A percentile compares a stretch with the other conserved stretches of the same genome.
phyloP scores from a whole-genome alignment of 2,113 vertebrate species.

The Mesembrinibis cayennensis region DNA sequence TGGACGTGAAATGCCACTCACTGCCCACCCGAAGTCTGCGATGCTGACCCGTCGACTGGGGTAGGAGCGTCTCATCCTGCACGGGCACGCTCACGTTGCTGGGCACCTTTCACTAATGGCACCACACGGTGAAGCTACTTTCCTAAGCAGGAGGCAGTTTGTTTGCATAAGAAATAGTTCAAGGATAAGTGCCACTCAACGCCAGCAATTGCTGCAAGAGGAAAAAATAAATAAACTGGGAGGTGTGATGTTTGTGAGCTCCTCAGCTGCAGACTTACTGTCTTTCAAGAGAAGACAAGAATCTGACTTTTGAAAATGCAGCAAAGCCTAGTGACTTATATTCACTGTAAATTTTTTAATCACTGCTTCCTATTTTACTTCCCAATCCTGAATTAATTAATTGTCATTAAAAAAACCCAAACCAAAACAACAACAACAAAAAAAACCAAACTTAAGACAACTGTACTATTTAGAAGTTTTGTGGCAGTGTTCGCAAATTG shows the following conservation, averaged over 20 bases:
- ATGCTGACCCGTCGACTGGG: rapidly evolving
- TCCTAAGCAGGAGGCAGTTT: not conserved
- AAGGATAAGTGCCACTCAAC: not conserved
- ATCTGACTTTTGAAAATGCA: not conserved
- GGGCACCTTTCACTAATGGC: not conserved
- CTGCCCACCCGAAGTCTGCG: not conserved
- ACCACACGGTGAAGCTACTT: not conserved
- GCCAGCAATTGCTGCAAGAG: not conserved
- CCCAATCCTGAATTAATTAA: not conserved
- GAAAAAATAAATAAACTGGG: not conserved
- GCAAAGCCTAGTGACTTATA: not conserved
- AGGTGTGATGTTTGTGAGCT: not conserved
- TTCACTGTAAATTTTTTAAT: not conserved
- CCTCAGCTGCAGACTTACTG: not conserved
- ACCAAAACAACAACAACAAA: not conserved
- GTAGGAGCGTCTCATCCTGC: not conserved
- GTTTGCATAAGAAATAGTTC: not conserved
- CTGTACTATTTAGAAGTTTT: not conserved
- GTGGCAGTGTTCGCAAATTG: not conserved
- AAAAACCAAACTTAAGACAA: not conserved
- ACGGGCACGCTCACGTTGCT: rapidly evolving
- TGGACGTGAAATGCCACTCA: constrained; percentile 14
- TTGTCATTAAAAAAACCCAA: not conserved
- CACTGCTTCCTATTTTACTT: not conserved
- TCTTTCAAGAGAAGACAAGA: not conserved